Evolutionary conservation across 2,888 invertebrate species (phyloP).

Genomic region (Agrochola macilenta): DNA sequence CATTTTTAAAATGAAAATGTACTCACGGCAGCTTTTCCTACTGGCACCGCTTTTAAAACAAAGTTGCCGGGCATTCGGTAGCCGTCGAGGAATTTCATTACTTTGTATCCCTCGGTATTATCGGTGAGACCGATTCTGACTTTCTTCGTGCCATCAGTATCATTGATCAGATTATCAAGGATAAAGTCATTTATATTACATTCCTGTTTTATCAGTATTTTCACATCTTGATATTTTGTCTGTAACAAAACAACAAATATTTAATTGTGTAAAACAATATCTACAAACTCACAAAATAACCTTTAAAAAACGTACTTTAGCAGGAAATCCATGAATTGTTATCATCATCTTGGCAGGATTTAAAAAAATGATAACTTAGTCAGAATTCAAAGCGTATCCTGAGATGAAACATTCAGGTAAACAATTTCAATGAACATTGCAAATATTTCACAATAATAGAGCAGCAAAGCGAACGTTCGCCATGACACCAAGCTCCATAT

Average conservation of each 20-base stretch:
- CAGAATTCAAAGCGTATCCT: constrained; percentile 12
- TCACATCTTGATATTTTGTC: constrained; percentile 83
- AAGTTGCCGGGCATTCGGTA: constrained; percentile 76
- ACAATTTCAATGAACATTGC: constrained; percentile 17
- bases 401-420: not conserved
- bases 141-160: constrained; percentile 78
- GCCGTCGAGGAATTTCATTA: constrained; percentile 82
- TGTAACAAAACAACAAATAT: constrained; percentile 64
- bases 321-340: constrained; percentile 83
- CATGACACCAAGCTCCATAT: constrained; percentile 29
- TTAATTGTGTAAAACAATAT: not conserved
- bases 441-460: not conserved
- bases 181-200: constrained; percentile 83
- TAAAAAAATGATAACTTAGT: not conserved
- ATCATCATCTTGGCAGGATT: constrained; percentile 81
- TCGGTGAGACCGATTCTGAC: constrained; percentile 82
- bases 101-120: constrained; percentile 77
- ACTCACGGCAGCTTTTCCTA: constrained; percentile 73
- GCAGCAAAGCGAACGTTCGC: constrained; percentile 4
- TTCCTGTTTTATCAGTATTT: constrained; percentile 79
- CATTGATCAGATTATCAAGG: constrained; percentile 79
- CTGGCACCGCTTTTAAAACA: constrained; percentile 76
- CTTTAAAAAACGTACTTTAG: constrained; percentile 71
- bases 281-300: constrained; percentile 3
- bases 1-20: not conserved